A percentile compares a stretch with the other conserved stretches of the same genome.
These are phyloP conservation scores for Zosterops pallidus DNA, from an alignment of 2,113 vertebrate genomes.

Conservation along the genomic window DNA sequence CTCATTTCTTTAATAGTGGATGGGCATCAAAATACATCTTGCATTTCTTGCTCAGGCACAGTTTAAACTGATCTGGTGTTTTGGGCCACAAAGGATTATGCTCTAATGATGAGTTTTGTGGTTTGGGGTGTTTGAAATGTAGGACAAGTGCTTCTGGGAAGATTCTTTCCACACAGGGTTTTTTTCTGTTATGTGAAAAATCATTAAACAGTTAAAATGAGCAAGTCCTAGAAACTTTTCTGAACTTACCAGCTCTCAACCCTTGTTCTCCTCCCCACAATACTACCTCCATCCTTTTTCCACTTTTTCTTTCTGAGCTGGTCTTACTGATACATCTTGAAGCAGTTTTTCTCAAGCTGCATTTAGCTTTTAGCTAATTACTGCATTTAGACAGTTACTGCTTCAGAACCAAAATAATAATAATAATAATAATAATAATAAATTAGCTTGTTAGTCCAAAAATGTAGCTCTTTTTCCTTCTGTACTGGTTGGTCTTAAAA, in stretches of 20 bases:
- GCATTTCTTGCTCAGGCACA: not conserved
- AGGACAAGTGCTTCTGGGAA: constrained; percentile 48
- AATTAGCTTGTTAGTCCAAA: not conserved
- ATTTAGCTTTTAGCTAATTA: not conserved
- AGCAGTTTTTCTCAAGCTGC: not conserved
- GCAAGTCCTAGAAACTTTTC: not conserved
- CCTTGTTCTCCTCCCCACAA: not conserved
- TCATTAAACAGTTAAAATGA: not conserved
- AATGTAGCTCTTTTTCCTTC: not conserved
- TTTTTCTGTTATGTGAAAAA: constrained; percentile 10
- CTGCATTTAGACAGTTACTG: not conserved
- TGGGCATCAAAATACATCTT: not conserved
- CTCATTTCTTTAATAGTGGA: not conserved
- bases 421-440: too few species aligned
- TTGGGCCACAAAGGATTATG: not conserved
- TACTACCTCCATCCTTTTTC: not conserved
- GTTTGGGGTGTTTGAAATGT: constrained; percentile 44
- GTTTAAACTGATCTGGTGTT: not conserved
- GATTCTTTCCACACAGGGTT: constrained; percentile 17
- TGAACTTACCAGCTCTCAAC: not conserved
- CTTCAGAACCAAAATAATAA: not conserved
- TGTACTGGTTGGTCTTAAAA: not conserved
- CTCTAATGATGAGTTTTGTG: constrained; percentile 44
- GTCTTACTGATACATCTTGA: not conserved
- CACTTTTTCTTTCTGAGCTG: not conserved